Evolutionary conservation across 30 jellyfish, hydroid and myxozoan genomes (phyloP).

Genomic region (Aurelia aurita): DNA sequence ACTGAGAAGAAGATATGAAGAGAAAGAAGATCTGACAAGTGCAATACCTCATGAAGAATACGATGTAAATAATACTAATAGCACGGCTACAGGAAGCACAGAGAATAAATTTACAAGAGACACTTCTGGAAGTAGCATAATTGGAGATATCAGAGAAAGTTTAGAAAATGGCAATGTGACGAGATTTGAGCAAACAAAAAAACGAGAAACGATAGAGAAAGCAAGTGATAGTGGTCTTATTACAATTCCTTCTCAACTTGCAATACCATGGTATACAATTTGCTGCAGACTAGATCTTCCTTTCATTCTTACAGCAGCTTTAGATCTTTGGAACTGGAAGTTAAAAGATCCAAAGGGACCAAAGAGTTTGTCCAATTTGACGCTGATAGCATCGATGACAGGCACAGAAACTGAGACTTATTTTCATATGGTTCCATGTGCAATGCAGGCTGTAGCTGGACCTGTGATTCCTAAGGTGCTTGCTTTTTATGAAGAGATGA

Average conservation of each 20-base stretch:
- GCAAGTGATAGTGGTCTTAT: neutral
- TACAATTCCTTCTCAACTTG: slow-evolving; percentile 39
- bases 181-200: neutral
- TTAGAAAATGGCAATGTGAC: neutral
- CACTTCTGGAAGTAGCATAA: too few relatives aligned
- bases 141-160: too few relatives aligned
- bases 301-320: slow-evolving; percentile 44
- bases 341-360: slow-evolving; percentile 18
- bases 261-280: slow-evolving; percentile 46
- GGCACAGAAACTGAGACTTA: slow-evolving; percentile 45
- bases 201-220: neutral
- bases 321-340: slow-evolving; percentile 63
- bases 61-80: too few relatives aligned
- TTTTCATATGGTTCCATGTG: slow-evolving; percentile 73
- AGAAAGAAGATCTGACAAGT: too few relatives aligned
- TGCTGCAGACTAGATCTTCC: slow-evolving; percentile 57
- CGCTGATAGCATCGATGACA: slow-evolving; percentile 25
- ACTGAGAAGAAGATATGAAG: too few relatives aligned
- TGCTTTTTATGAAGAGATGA: slow-evolving; percentile 12
- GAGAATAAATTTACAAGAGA: too few relatives aligned
- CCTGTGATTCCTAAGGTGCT: slow-evolving; percentile 29
- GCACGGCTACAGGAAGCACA: neutral
- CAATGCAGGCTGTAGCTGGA: slow-evolving; percentile 61
- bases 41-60: neutral
- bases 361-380: slow-evolving; percentile 17